Evolutionary conservation across 2,797 vertebrate genomes (phyloP).

Genomic region (Tapera naevia): DNA sequence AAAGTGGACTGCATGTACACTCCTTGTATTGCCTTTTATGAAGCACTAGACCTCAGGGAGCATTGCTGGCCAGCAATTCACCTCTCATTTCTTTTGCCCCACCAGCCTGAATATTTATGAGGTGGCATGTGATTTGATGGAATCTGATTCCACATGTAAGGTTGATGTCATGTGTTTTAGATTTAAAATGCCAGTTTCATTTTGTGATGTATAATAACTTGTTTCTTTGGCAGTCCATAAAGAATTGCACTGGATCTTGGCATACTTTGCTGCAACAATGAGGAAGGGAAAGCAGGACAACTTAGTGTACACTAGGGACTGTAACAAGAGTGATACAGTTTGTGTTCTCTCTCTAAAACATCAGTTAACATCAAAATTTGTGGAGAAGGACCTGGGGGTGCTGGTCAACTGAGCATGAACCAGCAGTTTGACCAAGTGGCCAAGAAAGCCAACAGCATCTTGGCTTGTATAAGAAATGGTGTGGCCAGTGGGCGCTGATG

Average conservation of each 20-base stretch:
- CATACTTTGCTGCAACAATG: not conserved
- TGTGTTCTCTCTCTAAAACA: not conserved
- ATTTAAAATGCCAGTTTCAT: slow-evolving; percentile 72
- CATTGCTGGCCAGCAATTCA: slow-evolving; percentile 40
- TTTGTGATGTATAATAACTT: slow-evolving; percentile 70
- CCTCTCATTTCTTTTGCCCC: slow-evolving; percentile 57
- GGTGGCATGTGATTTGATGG: slow-evolving; percentile 68
- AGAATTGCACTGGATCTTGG: slow-evolving; percentile 27
- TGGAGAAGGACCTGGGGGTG: too few species aligned
- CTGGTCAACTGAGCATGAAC: too few species aligned
- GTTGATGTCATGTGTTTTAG: slow-evolving; percentile 75
- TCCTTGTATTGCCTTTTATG: not conserved
- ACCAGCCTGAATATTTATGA: slow-evolving; percentile 68
- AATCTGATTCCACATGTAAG: slow-evolving; percentile 68
- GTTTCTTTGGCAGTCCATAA: slow-evolving; percentile 67
- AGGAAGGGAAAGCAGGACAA: not conserved
- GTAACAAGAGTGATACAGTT: not conserved
- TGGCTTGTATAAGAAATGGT: too few species aligned
- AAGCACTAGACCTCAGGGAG: slow-evolving; percentile 6
- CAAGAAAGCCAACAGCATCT: too few species aligned
- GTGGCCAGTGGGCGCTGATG: too few species aligned
- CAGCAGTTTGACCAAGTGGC: too few species aligned
- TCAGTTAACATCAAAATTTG: not conserved
- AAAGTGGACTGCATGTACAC: not conserved
- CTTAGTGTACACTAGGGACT: not conserved